phyloP scores from a whole-genome alignment of 2,888 invertebrate genomes.

The Nomada goodeniana region DNA sequence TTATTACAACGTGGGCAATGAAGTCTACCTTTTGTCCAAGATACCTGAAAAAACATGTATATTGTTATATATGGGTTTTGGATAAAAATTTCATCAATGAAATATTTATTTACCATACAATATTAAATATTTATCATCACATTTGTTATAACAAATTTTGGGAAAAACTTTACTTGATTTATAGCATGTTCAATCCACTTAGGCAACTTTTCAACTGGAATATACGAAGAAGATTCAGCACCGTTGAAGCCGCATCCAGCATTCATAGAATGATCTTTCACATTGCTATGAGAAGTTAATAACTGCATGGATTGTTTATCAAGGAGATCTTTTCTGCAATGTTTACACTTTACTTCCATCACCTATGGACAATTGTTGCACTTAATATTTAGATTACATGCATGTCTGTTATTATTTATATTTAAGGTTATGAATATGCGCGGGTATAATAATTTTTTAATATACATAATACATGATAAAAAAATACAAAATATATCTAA shows the following conservation, averaged over 20 bases:
- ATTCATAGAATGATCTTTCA: conserved; percentile 36
- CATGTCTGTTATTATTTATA: background rate
- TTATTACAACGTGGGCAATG: conserved; percentile 66
- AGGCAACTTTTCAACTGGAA: conserved; percentile 60
- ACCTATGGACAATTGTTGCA: conserved; percentile 16
- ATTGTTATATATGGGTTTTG: background rate
- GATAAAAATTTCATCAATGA: background rate
- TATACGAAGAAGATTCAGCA: conserved; percentile 55
- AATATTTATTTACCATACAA: conserved; percentile 23
- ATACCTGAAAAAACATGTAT: conserved; percentile 59
- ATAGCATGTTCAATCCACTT: conserved; percentile 60
- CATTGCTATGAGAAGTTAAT: conserved; percentile 55
- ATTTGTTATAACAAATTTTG: conserved; percentile 3
- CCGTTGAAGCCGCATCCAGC: conserved; percentile 41
- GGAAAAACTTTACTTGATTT: conserved; percentile 54
- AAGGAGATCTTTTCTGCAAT: conserved; percentile 61
- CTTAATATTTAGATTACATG: conserved; percentile 12
- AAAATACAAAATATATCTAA: background rate
- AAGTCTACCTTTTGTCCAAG: conserved; percentile 69
- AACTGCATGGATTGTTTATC: conserved; percentile 34
- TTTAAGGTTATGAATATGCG: conserved; percentile 17
- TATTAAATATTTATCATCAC: conserved; percentile 7
- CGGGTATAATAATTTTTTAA: background rate
- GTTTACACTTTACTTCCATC: conserved; percentile 64
- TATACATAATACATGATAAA: background rate